Conservation (phyloP, 2,888 invertebrate species). For the Kryphioiulus occultus region DNA sequence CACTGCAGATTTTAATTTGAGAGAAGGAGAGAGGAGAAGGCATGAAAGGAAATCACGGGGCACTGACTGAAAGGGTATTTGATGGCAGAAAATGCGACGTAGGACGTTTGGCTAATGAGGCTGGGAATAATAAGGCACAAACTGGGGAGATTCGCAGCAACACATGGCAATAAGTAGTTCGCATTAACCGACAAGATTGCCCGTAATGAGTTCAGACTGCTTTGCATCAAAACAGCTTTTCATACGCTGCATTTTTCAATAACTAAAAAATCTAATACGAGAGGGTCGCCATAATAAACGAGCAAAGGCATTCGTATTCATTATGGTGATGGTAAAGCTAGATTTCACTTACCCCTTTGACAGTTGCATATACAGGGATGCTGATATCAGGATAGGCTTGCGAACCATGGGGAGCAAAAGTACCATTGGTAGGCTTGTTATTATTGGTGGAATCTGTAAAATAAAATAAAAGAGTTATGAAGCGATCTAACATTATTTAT, state of each 20-base stretch:
- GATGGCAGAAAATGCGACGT: neutral
- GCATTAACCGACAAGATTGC: neutral
- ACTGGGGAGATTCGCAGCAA: neutral
- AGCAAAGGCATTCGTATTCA: neutral
- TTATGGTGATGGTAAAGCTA: neutral
- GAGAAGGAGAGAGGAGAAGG: neutral
- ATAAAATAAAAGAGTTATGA: neutral
- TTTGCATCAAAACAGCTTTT: neutral
- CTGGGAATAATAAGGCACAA: constrained; percentile 14
- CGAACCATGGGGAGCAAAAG: constrained; percentile 52
- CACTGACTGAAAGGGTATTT: neutral
- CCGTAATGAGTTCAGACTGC: neutral
- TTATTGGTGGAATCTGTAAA: constrained; percentile 54
- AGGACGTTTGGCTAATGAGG: constrained; percentile 18
- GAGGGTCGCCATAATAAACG: neutral
- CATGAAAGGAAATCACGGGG: neutral
- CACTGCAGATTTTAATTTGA: constrained; percentile 3
- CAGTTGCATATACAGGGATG: constrained; percentile 92
- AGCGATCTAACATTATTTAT: neutral
- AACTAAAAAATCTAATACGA: neutral
- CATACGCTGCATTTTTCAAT: neutral
- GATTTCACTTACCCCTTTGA: constrained; percentile 81
- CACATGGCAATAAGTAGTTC: neutral
- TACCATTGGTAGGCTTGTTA: constrained; percentile 50
- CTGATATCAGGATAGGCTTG: constrained; percentile 59